These are phyloP conservation scores for Drosophila lowei DNA, from an alignment of 1,140 invertebrate genomes.

Conservation along the genomic window DNA sequence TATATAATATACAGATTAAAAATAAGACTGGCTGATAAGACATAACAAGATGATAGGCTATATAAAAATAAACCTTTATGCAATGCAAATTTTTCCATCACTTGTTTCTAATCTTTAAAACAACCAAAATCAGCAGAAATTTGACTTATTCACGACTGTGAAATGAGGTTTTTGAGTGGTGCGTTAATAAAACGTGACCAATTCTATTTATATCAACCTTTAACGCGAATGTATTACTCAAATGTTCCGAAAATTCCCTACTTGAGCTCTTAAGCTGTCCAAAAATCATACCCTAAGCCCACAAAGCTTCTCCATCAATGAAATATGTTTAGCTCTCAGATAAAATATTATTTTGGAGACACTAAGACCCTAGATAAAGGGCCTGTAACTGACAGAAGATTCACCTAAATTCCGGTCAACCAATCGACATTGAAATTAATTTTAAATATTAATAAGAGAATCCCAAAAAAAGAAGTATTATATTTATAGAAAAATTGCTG, in stretches of 20 bases:
- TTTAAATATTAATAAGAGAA: no score
- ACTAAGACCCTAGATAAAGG: neutral
- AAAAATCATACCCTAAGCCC: neutral
- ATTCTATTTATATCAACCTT: no score
- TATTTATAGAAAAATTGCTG: neutral
- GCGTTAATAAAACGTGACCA: no score
- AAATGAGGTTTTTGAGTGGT: neutral
- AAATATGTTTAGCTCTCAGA: no score
- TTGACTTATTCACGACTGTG: neutral
- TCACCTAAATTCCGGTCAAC: no score
- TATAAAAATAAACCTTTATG: slow-evolving; percentile 51
- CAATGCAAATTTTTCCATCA: slow-evolving; percentile 40
- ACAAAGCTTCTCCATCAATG: neutral
- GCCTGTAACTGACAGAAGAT: neutral
- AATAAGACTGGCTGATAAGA: slow-evolving; percentile 35
- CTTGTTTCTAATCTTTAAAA: slow-evolving; percentile 17
- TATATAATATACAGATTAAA: slow-evolving; percentile 39
- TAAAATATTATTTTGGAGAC: neutral
- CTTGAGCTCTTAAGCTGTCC: no score
- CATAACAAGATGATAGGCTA: slow-evolving; percentile 26
- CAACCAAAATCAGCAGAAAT: slow-evolving; percentile 19
- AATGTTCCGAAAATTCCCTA: no score
- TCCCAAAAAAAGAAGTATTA: neutral
- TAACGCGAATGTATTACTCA: no score
- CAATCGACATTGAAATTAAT: no score